Evolutionary conservation across 2,113 vertebrate species (phyloP).

Genomic region (Gobius niger): DNA sequence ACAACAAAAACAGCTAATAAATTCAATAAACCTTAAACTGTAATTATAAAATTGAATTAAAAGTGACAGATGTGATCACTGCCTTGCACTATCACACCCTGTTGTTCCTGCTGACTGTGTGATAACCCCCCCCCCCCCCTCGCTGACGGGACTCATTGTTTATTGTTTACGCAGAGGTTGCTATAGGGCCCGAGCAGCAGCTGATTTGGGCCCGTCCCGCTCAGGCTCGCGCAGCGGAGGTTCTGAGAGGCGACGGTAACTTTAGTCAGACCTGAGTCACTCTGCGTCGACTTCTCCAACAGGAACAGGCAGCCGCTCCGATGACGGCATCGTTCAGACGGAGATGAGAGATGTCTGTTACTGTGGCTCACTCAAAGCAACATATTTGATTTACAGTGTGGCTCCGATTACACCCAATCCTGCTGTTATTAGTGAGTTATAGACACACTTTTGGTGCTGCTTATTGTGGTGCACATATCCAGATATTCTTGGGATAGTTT

Average conservation of each 20-base stretch:
- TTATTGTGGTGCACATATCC: no score
- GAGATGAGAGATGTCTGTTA: slow-evolving; percentile 56
- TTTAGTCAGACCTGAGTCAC: slow-evolving; percentile 42
- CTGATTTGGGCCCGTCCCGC: slow-evolving; percentile 18
- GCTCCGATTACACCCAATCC: no score
- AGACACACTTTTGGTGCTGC: no score
- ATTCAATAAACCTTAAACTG: no score
- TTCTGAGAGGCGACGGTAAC: slow-evolving; percentile 37
- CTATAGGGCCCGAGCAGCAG: slow-evolving; percentile 38
- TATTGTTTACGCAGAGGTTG: slow-evolving; percentile 53
- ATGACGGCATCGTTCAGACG: background rate
- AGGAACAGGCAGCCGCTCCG: background rate
- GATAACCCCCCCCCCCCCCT: no score
- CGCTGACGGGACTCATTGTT: slow-evolving; percentile 1
- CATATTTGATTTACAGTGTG: slow-evolving; percentile 8
- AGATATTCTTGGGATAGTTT: no score
- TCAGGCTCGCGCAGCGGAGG: background rate
- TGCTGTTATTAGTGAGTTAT: no score
- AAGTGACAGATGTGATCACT: no score
- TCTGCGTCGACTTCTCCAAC: slow-evolving; percentile 43
- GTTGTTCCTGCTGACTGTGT: no score
- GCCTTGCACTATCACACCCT: no score
- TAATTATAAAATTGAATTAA: no score
- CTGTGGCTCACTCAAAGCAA: slow-evolving; percentile 65
- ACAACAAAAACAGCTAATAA: no score